Evolutionary conservation across 2,797 vertebrate species (phyloP).

Genomic region (Eremophila alpestris): DNA sequence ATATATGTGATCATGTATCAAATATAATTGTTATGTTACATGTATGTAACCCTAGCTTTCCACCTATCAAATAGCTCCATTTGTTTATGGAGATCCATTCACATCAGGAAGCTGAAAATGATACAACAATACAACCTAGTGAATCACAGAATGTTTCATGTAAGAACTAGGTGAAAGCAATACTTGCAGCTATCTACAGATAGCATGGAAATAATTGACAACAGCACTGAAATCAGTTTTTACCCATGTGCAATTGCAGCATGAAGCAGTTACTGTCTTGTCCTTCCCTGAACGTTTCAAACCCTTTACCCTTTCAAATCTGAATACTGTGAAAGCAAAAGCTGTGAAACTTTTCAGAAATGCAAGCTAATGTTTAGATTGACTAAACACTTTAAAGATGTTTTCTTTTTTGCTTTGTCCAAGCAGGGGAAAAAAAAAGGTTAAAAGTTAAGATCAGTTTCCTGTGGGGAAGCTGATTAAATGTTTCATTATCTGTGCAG

Average conservation of each 20-base stretch:
- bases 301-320: background rate
- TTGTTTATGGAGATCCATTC: background rate
- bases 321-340: background rate
- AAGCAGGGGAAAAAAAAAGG: background rate
- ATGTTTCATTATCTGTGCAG: slow-evolving; percentile 61
- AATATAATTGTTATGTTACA: background rate
- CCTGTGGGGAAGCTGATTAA: slow-evolving; percentile 67
- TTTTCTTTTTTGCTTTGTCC: slow-evolving; percentile 41
- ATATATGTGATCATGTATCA: background rate
- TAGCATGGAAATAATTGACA: background rate
- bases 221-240: background rate
- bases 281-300: background rate
- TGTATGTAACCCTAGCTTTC: background rate
- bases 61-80: background rate
- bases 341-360: slow-evolving; percentile 13
- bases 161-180: background rate
- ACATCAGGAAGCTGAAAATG: background rate
- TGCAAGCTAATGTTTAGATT: background rate
- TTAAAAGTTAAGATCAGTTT: slow-evolving; percentile 59
- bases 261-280: background rate
- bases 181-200: background rate
- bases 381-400: slow-evolving; percentile 22
- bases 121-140: background rate
- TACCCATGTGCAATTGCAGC: background rate
- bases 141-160: background rate